Evolutionary conservation across 2,113 vertebrate species (phyloP).

Genomic region (Hemiscyllium ocellatum): DNA sequence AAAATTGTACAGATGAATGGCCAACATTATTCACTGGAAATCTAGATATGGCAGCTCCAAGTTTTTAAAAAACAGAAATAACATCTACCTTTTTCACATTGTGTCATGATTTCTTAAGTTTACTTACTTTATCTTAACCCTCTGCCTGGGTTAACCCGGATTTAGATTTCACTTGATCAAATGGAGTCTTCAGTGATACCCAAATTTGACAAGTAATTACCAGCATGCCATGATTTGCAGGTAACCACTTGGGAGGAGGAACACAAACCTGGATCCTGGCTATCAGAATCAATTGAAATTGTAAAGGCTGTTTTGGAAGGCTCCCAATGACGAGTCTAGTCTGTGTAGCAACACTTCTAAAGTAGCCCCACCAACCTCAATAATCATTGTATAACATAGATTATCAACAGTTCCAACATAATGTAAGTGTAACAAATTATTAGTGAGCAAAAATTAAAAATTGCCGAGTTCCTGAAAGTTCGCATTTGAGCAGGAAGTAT

Average conservation of each 20-base stretch:
- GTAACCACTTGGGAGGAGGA: neutral
- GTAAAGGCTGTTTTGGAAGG: too few species aligned
- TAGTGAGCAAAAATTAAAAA: neutral
- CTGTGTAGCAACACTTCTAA: neutral
- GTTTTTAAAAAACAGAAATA: neutral
- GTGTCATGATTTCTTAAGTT: neutral
- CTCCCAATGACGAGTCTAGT: neutral
- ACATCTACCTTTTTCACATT: neutral
- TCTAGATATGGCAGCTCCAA: neutral
- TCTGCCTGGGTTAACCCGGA: neutral
- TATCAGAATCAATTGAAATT: neutral
- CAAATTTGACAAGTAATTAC: neutral
- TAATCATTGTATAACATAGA: too few species aligned
- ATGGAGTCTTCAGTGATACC: neutral
- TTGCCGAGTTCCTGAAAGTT: neutral
- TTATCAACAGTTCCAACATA: too few species aligned
- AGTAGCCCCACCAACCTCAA: neutral
- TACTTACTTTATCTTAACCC: neutral
- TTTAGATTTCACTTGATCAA: neutral
- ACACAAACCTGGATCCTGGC: neutral
- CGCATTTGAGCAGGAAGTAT: neutral
- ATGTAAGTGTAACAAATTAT: neutral
- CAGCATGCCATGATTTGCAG: neutral
- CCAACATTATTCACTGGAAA: neutral
- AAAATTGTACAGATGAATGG: neutral